Evolutionary conservation across 1,140 invertebrate species (phyloP), one percentile per base, ranked within the genome.

Genomic region (Dryas iulia): DNA sequence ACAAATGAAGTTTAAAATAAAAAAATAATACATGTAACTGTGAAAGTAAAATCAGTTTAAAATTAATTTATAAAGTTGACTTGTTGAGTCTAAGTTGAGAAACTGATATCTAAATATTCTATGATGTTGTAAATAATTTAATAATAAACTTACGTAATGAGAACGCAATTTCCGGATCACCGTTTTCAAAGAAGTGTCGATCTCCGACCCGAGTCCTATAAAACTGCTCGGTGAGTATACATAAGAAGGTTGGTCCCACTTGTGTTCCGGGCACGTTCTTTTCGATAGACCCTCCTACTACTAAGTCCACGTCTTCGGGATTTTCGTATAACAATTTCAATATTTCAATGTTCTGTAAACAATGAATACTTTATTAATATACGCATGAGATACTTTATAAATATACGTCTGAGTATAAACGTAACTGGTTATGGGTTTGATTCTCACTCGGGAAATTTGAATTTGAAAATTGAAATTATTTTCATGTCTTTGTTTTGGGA

Each of bases 201-300:
- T 98, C 97, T 7, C 96, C 97, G 7, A 95, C 94, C 79, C 97
- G 94, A 0, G 96, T 95, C 66, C 95, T 93, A 77, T 95, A 96
- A 86, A 99, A 98, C 87, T 99, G 98, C 79, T 96, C 96, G 0
- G 94, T 95, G 1, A 99, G 91, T 60, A 99, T 96, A 77, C 97
- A 98, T 1, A 97, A 93, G 92, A 98, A 98, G 0, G 98, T 99
- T 2, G 98, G 98, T 0, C 98, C 98, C 3, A 96, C 93, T 10
- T 98, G 89, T 0, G 97, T 95, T 1, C 95, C 96, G 1, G 94
- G 93, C 0, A 98, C 94, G 62, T 95, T 95, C 0, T 79, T 82
- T 87, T 99, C 98, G 14, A 98, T 86, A 1, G 97, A 94, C 7
- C 95, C 97, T 12, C 96, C 97, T 10, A 98, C 96, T 35, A 96